Evolutionary conservation across 2,888 invertebrate genomes (phyloP).

Genomic region (Phanerotoma sp.): DNA sequence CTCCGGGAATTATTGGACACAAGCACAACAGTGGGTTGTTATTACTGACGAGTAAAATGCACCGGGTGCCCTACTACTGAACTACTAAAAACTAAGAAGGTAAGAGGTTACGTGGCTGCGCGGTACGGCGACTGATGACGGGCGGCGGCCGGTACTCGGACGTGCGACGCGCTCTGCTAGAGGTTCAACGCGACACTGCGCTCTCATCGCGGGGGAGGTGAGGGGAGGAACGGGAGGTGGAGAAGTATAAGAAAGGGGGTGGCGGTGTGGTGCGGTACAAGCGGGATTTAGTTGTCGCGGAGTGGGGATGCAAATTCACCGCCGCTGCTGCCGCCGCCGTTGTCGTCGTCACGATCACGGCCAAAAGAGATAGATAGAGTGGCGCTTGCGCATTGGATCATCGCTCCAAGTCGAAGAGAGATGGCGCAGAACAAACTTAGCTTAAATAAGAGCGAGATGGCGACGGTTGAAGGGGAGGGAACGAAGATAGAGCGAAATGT

Average conservation of each 20-base stretch:
- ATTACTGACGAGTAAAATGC: conserved; percentile 16
- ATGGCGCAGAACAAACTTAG: no score
- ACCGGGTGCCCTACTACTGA: conserved; percentile 48
- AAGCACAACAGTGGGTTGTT: background rate
- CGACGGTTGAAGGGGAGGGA: conserved; percentile 56
- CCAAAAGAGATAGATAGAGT: conserved; percentile 52
- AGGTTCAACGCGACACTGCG: conserved; percentile 58
- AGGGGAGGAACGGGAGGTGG: conserved; percentile 31
- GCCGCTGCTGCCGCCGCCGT: background rate
- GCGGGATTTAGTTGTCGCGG: conserved; percentile 19
- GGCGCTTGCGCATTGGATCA: conserved; percentile 34
- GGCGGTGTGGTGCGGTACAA: conserved; percentile 24
- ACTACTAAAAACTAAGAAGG: conserved; percentile 57
- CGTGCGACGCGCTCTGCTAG: conserved; percentile 57
- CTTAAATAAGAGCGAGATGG: no score
- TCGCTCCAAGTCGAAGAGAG: no score
- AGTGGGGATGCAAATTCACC: conserved; percentile 23
- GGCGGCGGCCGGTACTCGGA: conserved; percentile 56
- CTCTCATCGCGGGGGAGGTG: conserved; percentile 52
- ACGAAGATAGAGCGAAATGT: conserved; percentile 46
- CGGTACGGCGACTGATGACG: conserved; percentile 56
- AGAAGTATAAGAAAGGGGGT: conserved; percentile 26
- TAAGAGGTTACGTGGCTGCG: conserved; percentile 55
- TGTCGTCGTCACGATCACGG: conserved; percentile 59
- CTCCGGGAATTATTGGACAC: background rate